Evolutionary conservation across 2,888 invertebrate genomes (phyloP), one percentile per base, ranked within the genome.

Genomic region (Philereme transversata): DNA sequence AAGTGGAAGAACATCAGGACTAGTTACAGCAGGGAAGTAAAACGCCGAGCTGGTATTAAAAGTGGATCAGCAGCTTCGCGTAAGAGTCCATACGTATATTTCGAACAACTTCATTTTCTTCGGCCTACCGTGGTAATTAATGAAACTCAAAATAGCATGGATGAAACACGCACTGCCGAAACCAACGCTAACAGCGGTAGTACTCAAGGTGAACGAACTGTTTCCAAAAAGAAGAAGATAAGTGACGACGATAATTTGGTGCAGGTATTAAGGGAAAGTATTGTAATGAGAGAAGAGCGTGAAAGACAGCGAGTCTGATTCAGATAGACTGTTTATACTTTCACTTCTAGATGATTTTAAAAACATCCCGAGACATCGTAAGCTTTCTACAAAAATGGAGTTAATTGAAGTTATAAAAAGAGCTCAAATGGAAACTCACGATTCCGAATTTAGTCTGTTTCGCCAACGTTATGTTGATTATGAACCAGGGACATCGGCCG

Each of bases 1-100:
- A 74, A 71, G 68, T 73, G 74, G 72, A 74, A 75, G 64, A 76
- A 76, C 67, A 73, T 74, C 60, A 72, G 71, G 53, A 44, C 43
- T 44, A 44, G 43, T 50, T 50, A 50, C 49, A 49, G 70, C 73
- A 55, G 55, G 55, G 55, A 55, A 64, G 60, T 70, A 70, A 68
- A 69, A 68, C 68, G 72, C 67, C 68, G 64, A 68, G 65, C 68
- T 60, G 70, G 70, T 68, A 45, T 58, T 65, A 69, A 70, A 72
- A 73, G 71, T 68, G 73, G 73, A 66, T 70, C 71, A 63, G 74
- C 73, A 72, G 68, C 71, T 68, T 65, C 60, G 67, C 71, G 70
- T 45, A 57, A 57, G 44, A 44, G 44, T 57, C 57, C 57, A 36
- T 57, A 57, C 36, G 57, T 72, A 69, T 73, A 73, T 70, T 71